Evolutionary conservation across 2,888 invertebrate genomes (phyloP), one percentile per base, ranked within the genome.

Genomic region (Drosophila flavopinicola): DNA sequence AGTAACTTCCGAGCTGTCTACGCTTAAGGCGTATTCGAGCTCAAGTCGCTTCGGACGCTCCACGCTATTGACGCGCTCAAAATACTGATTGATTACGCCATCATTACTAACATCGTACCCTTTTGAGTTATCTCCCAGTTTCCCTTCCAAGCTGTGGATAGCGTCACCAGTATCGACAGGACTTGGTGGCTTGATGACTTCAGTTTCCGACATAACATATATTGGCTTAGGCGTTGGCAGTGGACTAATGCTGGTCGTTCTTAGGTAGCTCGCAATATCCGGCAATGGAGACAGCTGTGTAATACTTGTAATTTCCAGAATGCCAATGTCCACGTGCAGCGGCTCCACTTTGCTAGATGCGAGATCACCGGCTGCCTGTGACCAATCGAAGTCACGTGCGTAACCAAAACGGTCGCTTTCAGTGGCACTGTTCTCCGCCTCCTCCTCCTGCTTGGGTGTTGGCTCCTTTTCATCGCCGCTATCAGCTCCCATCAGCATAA

Each of bases 31-130:
- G 53, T 89, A 90, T 6, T 87, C 71, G 0, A 91, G 70, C 13
- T 90, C 90, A 15, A 91, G 65, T 11, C 87, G 84, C 2, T 75
- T 90, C n/a, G 91, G 91, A 0, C 90, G 78, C 27, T 91, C 91
- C 2, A 89, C 89, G 20, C 89, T 85, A 42, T 91, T 91, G 1
- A 91, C 85, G 1, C 91, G 80, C 61, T 91, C 91, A 65, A 91
- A 91, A 66, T 91, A 91, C 64, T 91, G 85, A 75, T 91, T 91
- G 2, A 89, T 91, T 0, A 91, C 91, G 3, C 91, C 91, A 57
- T 88, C 87, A 10, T 90, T 90, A 59, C 77, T 90, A 0, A 91
- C 88, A 59, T 89, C 87, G 51, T 80, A 91, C 1, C 61, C 71
- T n/a, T 60, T 75, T 0, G 63, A 39, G 2, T 17, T 1, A 2